Evolutionary conservation across 1,140 invertebrate species (phyloP), one percentile per base, ranked within the genome.

Genomic region (Heterodera carotae): DNA sequence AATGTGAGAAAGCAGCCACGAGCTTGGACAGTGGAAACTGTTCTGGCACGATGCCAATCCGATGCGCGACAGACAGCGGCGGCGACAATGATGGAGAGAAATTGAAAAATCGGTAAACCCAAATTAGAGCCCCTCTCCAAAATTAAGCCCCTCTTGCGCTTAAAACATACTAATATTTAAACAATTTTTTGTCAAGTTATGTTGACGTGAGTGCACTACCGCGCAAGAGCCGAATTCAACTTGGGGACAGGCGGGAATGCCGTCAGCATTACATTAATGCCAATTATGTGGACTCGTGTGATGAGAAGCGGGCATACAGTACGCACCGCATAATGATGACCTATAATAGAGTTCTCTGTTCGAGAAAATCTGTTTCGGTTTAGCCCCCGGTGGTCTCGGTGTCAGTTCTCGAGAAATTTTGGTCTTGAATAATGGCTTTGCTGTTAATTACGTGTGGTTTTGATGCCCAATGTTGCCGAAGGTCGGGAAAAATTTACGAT

Each of bases 211-310:
- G 79, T 6, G 85, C 85, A 4, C 75, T 74, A 33, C 72, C 82
- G 7, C 84, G 86, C 60, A 29, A 74, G 27, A 87, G 83, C 22
- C 64, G 85, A 60, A 86, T 86, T 27, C 77, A 81, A n/a, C 59
- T 86, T 7, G 64, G 29, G 56, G 34, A 39, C 76, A 60, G 62
- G n/a, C 25, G 34, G 48, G 43, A 22, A 36, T 71, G 48, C 22
- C 69, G 59, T 69, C 77, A 60, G 53, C 79, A 66, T 34, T 87
- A 87, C 75, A 87, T 87, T 48, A 87, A 87, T 75, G 85, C 85
- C 7, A 87, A 88, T 70, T 88, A 81, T 76, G 81, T 87, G 56
- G 85, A 87, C 78, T 85, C 87, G 53, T 83, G 85, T 82, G 36
- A 73, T 18, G 59, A 56, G 43, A 56, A 34, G 68, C 59, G 43